Percentiles rank a stretch among this genome's conserved stretches.
These are phyloP conservation scores for Lypha dubia DNA, from an alignment of 2,888 invertebrate species.

Conservation along the genomic window DNA sequence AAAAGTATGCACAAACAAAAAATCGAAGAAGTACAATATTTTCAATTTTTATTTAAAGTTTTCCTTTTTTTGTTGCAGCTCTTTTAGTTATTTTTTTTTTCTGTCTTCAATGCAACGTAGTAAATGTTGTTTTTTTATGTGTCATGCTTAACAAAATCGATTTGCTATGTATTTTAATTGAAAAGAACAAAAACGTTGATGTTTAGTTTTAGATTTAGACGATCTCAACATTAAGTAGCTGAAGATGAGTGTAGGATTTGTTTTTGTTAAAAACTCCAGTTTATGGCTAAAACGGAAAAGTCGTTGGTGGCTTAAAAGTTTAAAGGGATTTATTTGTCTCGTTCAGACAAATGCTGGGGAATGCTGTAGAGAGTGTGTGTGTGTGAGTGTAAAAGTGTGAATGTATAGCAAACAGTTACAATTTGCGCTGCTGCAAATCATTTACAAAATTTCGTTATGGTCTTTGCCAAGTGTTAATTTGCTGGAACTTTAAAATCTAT, in stretches of 20 bases:
- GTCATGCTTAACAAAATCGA: conserved; percentile 78
- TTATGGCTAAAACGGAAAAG: conserved; percentile 45
- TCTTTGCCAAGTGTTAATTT: conserved; percentile 69
- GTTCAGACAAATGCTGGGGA: background rate
- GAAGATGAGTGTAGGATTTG: conserved; percentile 34
- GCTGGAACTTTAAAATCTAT: conserved; percentile 54
- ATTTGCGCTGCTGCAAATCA: conserved; percentile 72
- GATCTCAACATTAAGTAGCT: conserved; percentile 62
- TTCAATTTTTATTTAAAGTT: conserved; percentile 40
- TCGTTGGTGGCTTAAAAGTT: conserved; percentile 58
- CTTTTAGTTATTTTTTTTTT: background rate
- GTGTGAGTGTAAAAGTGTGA: background rate
- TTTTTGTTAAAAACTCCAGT: conserved; percentile 10
- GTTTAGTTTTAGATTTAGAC: conserved; percentile 58
- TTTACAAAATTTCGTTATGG: conserved; percentile 74
- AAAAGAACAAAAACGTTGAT: conserved; percentile 70
- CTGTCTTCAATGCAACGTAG: conserved; percentile 52
- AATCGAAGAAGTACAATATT: conserved; percentile 24
- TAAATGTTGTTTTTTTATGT: conserved; percentile 69
- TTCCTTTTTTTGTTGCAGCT: conserved; percentile 24
- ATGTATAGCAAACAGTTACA: conserved; percentile 41
- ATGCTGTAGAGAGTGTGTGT: background rate
- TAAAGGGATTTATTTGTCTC: conserved; percentile 19
- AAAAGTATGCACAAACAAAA: background rate
- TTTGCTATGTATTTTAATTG: conserved; percentile 82